phyloP scores from a whole-genome alignment of 2,113 vertebrate genomes.

The Rhinolophus sinicus region DNA sequence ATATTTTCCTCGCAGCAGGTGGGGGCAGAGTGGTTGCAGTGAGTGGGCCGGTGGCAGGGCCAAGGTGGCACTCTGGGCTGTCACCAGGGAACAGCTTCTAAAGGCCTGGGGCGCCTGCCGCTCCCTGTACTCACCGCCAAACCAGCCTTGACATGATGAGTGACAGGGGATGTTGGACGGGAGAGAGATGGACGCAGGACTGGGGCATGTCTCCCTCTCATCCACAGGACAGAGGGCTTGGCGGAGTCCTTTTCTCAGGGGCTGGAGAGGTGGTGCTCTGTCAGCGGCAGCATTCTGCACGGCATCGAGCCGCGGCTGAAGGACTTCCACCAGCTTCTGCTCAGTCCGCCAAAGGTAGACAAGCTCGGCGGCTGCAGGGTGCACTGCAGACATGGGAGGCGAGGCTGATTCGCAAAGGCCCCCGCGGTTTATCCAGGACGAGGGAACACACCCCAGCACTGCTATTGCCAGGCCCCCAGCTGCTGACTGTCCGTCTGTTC shows the following conservation, averaged over 20 bases:
- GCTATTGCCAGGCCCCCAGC: not conserved
- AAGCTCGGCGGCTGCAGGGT: accelerated
- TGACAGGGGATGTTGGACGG: too few relatives aligned
- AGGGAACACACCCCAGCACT: not conserved
- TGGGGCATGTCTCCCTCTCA: not conserved
- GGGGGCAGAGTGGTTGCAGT: not conserved
- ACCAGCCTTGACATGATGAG: not conserved
- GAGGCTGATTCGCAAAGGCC: not conserved
- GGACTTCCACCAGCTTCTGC: slow-evolving; percentile 97
- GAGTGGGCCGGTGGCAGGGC: too few relatives aligned
- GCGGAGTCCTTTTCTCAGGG: slow-evolving; percentile 98
- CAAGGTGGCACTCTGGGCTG: accelerated
- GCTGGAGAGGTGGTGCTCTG: slow-evolving; percentile 93
- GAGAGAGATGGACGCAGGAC: too few relatives aligned
- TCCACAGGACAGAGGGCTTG: slow-evolving; percentile 93
- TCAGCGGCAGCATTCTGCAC: slow-evolving; percentile 93
- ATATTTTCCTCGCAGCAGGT: not conserved
- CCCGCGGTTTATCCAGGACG: accelerated
- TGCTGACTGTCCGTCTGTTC: not conserved
- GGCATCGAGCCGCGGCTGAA: slow-evolving; percentile 95
- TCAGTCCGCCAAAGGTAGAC: slow-evolving; percentile 94
- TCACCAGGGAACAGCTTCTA: not conserved
- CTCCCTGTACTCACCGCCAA: not conserved
- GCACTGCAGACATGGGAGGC: accelerated
- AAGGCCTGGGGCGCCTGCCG: accelerated